Evolutionary conservation across 2,797 vertebrate genomes (phyloP), one percentile per base, ranked within the genome.

Genomic region (Labroides dimidiatus): DNA sequence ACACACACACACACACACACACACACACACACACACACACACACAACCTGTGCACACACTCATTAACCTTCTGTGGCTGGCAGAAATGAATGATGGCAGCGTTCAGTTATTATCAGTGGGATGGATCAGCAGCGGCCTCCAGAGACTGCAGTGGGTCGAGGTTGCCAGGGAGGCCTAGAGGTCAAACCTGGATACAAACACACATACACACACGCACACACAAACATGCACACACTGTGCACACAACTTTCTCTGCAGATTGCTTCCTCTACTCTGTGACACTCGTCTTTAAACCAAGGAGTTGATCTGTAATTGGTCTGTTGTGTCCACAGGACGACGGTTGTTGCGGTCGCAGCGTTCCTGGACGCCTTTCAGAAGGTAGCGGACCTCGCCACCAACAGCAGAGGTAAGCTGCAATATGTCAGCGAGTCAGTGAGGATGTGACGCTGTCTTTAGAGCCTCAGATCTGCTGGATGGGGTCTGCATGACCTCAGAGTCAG

Each of bases 301-400:
- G n/a, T n/a, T n/a, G n/a, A n/a, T n/a, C 30, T 33, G 4, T 33
- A 7, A 33, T 13, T 23, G 4, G 14, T 49, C 20, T 56, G 45
- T 36, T 47, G 17, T 43, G 33, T 79, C 53, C 33, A 19, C 81
- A 98, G 96, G 93, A 95, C 95, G 27, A 97, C 96, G 30, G 95
- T 97, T 48, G 95, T 96, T 72, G 95, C 95, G 53, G 96, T 96
- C 66, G 95, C 96, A 69, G 94, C 96, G 73, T 98, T 98, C 91
- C 91, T 97, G 91, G 96, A 97, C 4, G 95, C 96, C 82, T 97
- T 98, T 91, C 96, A 98, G 93, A 98, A 96, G 91, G 96, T 98
- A 91, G 96, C 96, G 23, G 96, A 98, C 93, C 94, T 97, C 93
- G 96, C 96, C 21, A 97, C 95, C 87, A 95, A 94, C 92, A 96